phyloP scores from a whole-genome alignment of 2,888 invertebrate genomes.

The Pemphredon lugubris region DNA sequence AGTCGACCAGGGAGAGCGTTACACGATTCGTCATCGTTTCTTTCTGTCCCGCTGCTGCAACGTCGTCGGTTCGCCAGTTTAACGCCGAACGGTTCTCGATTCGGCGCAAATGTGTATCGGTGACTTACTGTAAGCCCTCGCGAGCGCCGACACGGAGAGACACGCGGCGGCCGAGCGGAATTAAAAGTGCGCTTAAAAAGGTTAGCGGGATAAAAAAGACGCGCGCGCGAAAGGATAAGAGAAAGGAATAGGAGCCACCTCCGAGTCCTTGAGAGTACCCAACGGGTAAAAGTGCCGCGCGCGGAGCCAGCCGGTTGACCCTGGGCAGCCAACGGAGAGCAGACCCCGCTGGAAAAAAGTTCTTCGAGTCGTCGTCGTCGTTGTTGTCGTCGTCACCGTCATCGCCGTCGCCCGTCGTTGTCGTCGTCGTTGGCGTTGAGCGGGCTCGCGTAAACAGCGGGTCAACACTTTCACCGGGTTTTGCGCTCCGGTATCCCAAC shows the following conservation, averaged over 20 bases:
- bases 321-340: conserved; percentile 72
- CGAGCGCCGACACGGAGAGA: conserved; percentile 53
- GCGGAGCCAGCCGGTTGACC: conserved; percentile 80
- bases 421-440: conserved; percentile 2
- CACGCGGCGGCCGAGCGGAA: conserved; percentile 63
- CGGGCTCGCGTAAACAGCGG: neutral
- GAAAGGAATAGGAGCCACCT: conserved; percentile 80
- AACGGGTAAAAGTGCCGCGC: conserved; percentile 78
- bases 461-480: neutral
- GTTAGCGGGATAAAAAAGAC: conserved; percentile 78
- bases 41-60: neutral
- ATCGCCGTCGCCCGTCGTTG: conserved; percentile 19
- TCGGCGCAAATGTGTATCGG: too few species aligned
- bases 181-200: conserved; percentile 78
- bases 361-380: conserved; percentile 45
- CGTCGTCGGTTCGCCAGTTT: too few species aligned
- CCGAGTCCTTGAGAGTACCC: conserved; percentile 79
- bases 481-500: too few species aligned
- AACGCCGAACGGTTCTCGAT: too few species aligned
- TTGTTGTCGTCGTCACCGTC: conserved; percentile 37
- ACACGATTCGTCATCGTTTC: too few species aligned
- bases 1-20: too few species aligned
- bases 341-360: conserved; percentile 65
- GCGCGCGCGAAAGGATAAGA: conserved; percentile 80
- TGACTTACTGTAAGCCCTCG: conserved; percentile 14